These are phyloP conservation scores for Oscheius onirici DNA, from an alignment of 2,888 invertebrate genomes.

Conservation along the genomic window DNA sequence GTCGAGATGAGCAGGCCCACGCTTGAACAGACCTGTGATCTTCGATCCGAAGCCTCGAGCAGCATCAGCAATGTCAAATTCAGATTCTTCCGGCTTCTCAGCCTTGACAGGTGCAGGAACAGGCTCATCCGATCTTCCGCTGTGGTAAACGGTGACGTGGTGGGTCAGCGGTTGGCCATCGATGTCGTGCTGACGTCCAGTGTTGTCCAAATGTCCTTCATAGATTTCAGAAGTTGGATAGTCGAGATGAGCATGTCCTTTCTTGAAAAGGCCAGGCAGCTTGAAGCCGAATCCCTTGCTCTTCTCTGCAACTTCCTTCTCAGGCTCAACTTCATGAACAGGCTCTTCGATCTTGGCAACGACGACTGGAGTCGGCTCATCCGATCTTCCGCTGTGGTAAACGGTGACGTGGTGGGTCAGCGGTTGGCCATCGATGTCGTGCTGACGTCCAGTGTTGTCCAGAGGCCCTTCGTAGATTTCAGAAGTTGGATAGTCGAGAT, in stretches of 20 bases:
- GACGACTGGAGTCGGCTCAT: conserved; percentile 14
- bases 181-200: conserved; percentile 39
- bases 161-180: conserved; percentile 32
- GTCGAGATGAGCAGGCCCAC: conserved; percentile 46
- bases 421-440: conserved; percentile 43
- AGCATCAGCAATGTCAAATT: conserved; percentile 23
- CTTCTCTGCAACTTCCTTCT: conserved; percentile 32
- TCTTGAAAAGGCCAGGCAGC: conserved; percentile 37
- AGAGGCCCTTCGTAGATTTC: conserved; percentile 38
- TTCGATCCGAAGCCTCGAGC: conserved; percentile 33
- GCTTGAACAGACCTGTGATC: conserved; percentile 52
- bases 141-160: conserved; percentile 27
- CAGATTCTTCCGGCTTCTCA: conserved; percentile 24
- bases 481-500: conserved; percentile 38
- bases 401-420: conserved; percentile 39
- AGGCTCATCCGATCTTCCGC: conserved; percentile 23
- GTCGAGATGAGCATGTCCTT: conserved; percentile 40
- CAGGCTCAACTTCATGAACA: conserved; percentile 30
- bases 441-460: conserved; percentile 3
- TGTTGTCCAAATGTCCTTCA: conserved; percentile 13
- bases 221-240: conserved; percentile 40
- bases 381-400: conserved; percentile 23
- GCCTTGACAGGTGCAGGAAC: background rate
- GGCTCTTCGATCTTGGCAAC: conserved; percentile 10
- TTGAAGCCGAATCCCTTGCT: conserved; percentile 37